These are phyloP conservation scores for Pantala flavescens DNA, from an alignment of 1,140 invertebrate species.

Conservation along the genomic window DNA sequence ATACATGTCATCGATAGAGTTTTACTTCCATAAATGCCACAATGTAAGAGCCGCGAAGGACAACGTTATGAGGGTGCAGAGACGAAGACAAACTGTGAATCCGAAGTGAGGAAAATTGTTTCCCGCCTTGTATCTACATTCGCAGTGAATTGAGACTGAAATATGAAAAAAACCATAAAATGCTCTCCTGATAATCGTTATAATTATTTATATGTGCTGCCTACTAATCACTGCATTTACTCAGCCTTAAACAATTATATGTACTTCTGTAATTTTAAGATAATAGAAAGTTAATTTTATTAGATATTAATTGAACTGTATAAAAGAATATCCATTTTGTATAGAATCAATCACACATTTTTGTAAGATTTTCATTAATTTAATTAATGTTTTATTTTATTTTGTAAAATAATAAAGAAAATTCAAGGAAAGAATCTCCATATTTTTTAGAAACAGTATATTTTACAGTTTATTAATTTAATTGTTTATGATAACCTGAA, in stretches of 20 bases:
- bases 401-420: too few species aligned
- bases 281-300: too few species aligned
- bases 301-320: neutral
- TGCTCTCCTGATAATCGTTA: neutral
- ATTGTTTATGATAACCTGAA: too few species aligned
- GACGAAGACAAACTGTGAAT: neutral
- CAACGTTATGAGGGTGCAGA: neutral
- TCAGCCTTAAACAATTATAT: neutral
- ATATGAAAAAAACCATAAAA: neutral
- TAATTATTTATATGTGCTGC: neutral
- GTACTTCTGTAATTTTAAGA: too few species aligned
- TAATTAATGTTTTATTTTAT: too few species aligned
- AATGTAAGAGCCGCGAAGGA: neutral
- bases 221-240: neutral
- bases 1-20: constrained; percentile 46
- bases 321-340: neutral
- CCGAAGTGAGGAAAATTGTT: neutral
- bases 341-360: neutral
- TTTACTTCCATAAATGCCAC: constrained; percentile 28
- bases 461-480: too few species aligned
- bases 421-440: too few species aligned
- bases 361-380: too few species aligned
- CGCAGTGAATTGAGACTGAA: constrained; percentile 8
- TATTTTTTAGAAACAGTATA: too few species aligned
- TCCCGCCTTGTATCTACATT: neutral